A percentile compares a stretch with the other conserved stretches of the same genome.
phyloP scores from a whole-genome alignment of 2,113 vertebrate genomes.

The Cathartes aura region DNA sequence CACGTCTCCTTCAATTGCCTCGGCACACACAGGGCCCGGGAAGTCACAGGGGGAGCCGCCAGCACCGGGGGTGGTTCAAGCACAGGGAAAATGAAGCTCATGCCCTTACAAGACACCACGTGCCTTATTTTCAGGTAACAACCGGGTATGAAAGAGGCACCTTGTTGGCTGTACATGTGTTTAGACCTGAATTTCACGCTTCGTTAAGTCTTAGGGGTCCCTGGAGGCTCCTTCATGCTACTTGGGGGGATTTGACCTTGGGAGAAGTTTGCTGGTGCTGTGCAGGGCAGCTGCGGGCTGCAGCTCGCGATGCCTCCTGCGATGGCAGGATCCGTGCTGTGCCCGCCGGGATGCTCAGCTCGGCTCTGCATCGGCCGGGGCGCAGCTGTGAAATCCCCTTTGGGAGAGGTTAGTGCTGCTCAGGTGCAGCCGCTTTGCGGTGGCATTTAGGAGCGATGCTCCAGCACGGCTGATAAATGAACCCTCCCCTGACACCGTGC shows the following conservation, averaged over 20 bases:
- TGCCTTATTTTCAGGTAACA: background rate
- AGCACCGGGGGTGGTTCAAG: background rate
- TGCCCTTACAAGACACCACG: background rate
- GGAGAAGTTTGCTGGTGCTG: background rate
- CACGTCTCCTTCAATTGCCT: background rate
- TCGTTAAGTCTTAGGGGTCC: background rate
- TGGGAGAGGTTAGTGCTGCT: background rate
- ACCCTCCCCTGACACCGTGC: background rate
- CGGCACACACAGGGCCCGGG: rapidly evolving
- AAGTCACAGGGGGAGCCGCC: background rate
- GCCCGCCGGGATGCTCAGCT: background rate
- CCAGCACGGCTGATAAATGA: background rate
- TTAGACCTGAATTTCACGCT: slow-evolving; percentile 31
- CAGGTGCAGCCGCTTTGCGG: background rate
- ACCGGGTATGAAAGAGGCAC: background rate
- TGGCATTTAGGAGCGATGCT: background rate
- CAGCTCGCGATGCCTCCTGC: rapidly evolving
- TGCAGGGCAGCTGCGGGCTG: background rate
- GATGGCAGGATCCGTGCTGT: background rate
- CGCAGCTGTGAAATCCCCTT: background rate
- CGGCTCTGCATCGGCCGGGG: rapidly evolving
- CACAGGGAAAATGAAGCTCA: background rate
- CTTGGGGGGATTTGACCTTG: background rate
- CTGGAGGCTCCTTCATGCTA: background rate
- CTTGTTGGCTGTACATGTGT: background rate